phyloP scores from a whole-genome alignment of 2,888 invertebrate genomes.

The Branchipolynoe longqiensis region DNA sequence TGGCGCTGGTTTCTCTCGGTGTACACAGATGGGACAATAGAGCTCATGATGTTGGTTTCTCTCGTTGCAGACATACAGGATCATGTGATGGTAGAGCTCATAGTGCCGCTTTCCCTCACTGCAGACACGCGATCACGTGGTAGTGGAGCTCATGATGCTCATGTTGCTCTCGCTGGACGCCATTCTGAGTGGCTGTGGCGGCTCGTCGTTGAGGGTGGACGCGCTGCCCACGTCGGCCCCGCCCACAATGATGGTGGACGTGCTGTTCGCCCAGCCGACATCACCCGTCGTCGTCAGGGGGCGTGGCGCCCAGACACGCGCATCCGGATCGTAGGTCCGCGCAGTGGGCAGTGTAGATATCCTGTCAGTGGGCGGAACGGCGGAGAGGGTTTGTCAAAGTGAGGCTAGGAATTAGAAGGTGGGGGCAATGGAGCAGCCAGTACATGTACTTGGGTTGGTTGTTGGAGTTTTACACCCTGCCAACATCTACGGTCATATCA shows the following conservation, averaged over 20 bases:
- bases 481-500: no score
- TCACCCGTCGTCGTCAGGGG: constrained; percentile 3
- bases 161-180: constrained; percentile 18
- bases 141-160: constrained; percentile 44
- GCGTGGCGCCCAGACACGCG: neutral
- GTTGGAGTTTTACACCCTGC: no score
- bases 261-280: neutral
- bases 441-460: no score
- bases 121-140: constrained; percentile 7
- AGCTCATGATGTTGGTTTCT: no score
- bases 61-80: no score
- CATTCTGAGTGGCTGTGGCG: neutral
- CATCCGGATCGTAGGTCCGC: neutral
- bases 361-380: neutral
- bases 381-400: no score
- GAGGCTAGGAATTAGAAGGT: no score
- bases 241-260: neutral
- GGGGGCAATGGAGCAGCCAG: no score
- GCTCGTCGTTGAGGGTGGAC: neutral
- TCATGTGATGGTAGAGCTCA: no score
- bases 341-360: neutral
- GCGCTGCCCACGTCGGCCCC: constrained; percentile 4
- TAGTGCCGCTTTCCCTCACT: no score
- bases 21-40: no score
- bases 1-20: no score